Evolutionary conservation across 2,113 vertebrate species (phyloP), one percentile per base, ranked within the genome.

Genomic region (Callopanchax toddi): DNA sequence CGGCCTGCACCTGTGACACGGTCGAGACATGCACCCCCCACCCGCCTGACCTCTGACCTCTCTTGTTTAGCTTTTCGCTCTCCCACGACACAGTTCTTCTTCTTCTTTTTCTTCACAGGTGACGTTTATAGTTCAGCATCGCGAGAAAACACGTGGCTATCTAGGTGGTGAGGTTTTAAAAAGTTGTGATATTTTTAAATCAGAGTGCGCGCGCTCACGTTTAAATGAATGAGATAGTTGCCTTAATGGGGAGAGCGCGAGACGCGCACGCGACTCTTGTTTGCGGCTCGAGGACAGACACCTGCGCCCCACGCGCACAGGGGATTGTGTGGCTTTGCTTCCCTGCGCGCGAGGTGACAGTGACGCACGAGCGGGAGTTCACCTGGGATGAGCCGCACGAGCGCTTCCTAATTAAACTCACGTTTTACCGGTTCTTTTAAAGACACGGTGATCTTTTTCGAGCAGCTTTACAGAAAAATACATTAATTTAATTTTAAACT

Each of bases 1-100:
- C 42, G 34, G 42, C 39, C 76, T 87, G 90, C 89, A 95, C 92
- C 92, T 94, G 93, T 88, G 87, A 68, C 70, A 71, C 60, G 67
- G 78, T 82, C 74, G 87, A 36, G 85, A 83, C 67, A 64, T 71
- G 84, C 89, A 85, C 81, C 82, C 76, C 86, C 29, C 26, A 12
- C 86, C 85, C 89, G 58, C 84, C 87, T 91, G 73, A 55, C 60
- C 72, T 80, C 70, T 90, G 88, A 92, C 88, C 86, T 60, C 89
- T 10, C 92, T 88, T 91, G 89, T 91, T 92, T 91, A 86, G 37
- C 44, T 6, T 20, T 18, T 87, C 73, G 79, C 83, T 36, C 76
- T 80, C 81, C 81, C 78, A 84, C 74, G 79, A 86, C 34, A 11
- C 13, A 22, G 2, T 9, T 46, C 45, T 70, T 55, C 17, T 18